Evolutionary conservation across 2,797 vertebrate genomes (phyloP).

Genomic region (Geotrypetes seraphini): DNA sequence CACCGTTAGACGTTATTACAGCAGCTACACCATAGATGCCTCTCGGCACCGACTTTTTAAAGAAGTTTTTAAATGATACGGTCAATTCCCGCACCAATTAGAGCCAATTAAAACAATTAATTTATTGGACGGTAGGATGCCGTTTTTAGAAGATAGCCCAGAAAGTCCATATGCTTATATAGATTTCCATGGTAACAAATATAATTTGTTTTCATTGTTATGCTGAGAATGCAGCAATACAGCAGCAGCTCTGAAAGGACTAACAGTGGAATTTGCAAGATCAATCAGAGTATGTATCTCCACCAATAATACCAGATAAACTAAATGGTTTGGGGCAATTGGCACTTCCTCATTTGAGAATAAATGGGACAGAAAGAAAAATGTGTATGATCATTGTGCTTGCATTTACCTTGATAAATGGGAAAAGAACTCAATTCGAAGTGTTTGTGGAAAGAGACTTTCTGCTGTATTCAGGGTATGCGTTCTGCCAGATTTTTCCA

Average conservation of each 20-base stretch:
- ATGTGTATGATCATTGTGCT: neutral
- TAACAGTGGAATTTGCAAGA: slow-evolving; percentile 2
- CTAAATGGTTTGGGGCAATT: neutral
- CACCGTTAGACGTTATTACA: too few species aligned
- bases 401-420: neutral
- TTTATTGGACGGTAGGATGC: too few species aligned
- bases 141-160: too few species aligned
- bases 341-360: neutral
- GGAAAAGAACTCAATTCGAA: neutral
- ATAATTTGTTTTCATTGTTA: slow-evolving; percentile 11
- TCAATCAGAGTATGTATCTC: neutral
- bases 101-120: too few species aligned
- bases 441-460: neutral
- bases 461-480: neutral
- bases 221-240: neutral
- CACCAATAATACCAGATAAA: neutral
- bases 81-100: too few species aligned
- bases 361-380: neutral
- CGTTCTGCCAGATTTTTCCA: too few species aligned
- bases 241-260: neutral
- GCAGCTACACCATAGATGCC: too few species aligned
- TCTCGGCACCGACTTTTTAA: too few species aligned
- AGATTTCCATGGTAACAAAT: slow-evolving; percentile 20
- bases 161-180: too few species aligned
- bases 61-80: too few species aligned